phyloP scores from a whole-genome alignment of 2,888 invertebrate species.

The Xanthostigma xanthostigma region DNA sequence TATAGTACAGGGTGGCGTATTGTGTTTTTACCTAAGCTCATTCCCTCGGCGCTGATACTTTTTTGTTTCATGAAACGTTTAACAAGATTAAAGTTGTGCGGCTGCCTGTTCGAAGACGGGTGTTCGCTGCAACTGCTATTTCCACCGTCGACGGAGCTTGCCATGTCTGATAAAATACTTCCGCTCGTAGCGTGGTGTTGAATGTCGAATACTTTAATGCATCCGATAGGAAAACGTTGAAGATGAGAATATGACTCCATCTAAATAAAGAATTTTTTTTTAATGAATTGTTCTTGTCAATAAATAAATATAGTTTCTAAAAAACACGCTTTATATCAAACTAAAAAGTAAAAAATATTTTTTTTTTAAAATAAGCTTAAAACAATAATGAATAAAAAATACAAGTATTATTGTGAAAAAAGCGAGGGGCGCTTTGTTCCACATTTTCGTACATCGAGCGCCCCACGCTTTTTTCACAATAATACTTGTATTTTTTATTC shows the following conservation, averaged over 20 bases:
- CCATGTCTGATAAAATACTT: conserved; percentile 27
- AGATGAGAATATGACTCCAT: conserved; percentile 4
- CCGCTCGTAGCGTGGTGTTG: conserved; percentile 25
- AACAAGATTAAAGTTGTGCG: conserved; percentile 67
- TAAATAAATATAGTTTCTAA: neutral
- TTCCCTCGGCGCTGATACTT: conserved; percentile 65
- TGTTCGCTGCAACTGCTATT: conserved; percentile 17
- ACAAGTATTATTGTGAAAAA: too few relatives aligned
- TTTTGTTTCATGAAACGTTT: conserved; percentile 83
- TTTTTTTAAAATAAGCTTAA: too few relatives aligned
- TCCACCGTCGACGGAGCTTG: conserved; percentile 26
- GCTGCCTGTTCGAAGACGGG: conserved; percentile 24
- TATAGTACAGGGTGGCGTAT: too few relatives aligned
- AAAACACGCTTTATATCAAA: too few relatives aligned
- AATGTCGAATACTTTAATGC: conserved; percentile 29
- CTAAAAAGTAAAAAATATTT: too few relatives aligned
- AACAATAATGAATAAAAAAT: too few relatives aligned
- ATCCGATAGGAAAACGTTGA: conserved; percentile 15
- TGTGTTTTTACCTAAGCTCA: conserved; percentile 16
- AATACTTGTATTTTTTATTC: too few relatives aligned
- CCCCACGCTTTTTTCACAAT: too few relatives aligned
- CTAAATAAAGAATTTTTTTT: conserved; percentile 7
- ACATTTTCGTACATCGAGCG: too few relatives aligned
- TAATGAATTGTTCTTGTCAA: conserved; percentile 20
- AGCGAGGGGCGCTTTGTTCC: too few relatives aligned